A percentile compares a stretch with the other conserved stretches of the same genome.
Conservation (phyloP, 2,113 vertebrate species). For the Cercocebus atys region DNA sequence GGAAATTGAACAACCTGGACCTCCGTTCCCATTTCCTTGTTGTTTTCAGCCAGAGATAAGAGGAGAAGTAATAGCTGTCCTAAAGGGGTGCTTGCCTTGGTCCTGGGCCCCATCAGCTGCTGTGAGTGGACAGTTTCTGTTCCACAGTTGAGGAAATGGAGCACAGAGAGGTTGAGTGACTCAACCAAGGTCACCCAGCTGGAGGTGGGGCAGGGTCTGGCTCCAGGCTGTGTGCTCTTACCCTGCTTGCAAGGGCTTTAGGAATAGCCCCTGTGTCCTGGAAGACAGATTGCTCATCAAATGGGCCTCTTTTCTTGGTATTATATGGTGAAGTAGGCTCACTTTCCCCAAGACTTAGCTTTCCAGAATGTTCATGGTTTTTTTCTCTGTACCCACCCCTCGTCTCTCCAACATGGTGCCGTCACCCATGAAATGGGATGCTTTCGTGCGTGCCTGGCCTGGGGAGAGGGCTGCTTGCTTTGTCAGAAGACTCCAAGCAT, state of each 20-base stretch:
- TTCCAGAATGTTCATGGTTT: fast-evolving
- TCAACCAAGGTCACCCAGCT: background rate
- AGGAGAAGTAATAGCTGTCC: no score
- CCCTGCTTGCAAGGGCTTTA: no score
- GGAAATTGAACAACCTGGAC: background rate
- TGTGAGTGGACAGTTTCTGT: background rate
- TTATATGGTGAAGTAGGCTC: fast-evolving
- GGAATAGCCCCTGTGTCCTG: background rate
- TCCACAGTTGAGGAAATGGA: background rate
- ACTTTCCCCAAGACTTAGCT: background rate
- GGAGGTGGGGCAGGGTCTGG: background rate
- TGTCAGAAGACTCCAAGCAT: background rate
- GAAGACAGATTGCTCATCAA: background rate
- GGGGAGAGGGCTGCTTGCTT: background rate
- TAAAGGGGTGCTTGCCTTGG: fast-evolving
- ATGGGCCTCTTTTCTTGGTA: background rate
- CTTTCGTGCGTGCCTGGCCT: background rate
- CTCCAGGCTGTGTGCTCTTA: background rate
- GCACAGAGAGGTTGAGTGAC: background rate
- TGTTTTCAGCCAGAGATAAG: background rate
- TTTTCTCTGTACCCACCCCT: no score
- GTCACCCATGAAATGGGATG: background rate
- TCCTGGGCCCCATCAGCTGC: background rate
- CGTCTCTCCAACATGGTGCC: background rate
- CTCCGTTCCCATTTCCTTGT: fast-evolving